These are phyloP conservation scores for Thymelicus sylvestris DNA, from an alignment of 2,888 invertebrate species.

Conservation along the genomic window DNA sequence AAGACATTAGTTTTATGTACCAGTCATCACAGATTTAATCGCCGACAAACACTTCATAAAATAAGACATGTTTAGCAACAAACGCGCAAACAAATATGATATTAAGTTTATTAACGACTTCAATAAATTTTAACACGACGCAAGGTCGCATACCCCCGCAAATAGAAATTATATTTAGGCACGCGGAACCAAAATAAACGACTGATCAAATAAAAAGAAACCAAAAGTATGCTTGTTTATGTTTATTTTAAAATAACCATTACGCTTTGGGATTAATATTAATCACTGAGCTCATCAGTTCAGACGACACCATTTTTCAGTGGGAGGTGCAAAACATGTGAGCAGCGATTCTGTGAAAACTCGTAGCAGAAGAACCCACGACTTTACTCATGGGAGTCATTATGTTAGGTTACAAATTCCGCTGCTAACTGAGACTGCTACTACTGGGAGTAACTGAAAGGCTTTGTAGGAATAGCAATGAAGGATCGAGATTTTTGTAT, in stretches of 20 bases:
- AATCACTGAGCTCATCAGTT: conserved; percentile 19
- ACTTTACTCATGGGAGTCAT: too few relatives aligned
- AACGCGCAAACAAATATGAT: not conserved
- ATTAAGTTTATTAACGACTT: conserved; percentile 9
- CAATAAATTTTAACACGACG: conserved; percentile 28
- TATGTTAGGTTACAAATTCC: too few relatives aligned
- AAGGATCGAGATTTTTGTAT: too few relatives aligned
- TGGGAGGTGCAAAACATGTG: conserved; percentile 6
- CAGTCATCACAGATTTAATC: conserved; percentile 1
- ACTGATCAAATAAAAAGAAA: conserved; percentile 25
- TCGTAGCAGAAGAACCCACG: too few relatives aligned
- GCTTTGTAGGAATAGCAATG: too few relatives aligned
- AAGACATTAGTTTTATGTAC: not conserved
- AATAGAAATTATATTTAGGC: conserved; percentile 33
- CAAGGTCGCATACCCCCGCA: conserved; percentile 31
- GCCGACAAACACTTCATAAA: conserved; percentile 7
- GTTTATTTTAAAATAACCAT: conserved; percentile 31
- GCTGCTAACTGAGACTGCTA: too few relatives aligned
- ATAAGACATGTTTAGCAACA: not conserved
- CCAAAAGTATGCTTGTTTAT: conserved; percentile 26
- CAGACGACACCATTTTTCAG: conserved; percentile 34
- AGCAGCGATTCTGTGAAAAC: too few relatives aligned
- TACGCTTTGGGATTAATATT: conserved; percentile 18
- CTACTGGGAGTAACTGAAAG: too few relatives aligned
- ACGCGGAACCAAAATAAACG: conserved; percentile 29